These are phyloP conservation scores for Aselliscus stoliczkanus DNA, from an alignment of 2,797 vertebrate genomes.

Conservation along the genomic window DNA sequence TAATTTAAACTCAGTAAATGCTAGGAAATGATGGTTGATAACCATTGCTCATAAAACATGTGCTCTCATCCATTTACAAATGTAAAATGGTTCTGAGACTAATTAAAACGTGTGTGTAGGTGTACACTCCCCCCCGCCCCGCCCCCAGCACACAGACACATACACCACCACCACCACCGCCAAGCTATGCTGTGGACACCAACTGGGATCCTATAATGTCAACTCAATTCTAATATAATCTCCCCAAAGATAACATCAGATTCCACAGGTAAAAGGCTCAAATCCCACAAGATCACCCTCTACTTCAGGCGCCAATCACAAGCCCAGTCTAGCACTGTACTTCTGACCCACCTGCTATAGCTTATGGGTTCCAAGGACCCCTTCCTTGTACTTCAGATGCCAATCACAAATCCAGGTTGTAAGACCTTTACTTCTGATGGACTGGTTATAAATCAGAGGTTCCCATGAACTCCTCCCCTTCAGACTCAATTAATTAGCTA, in stretches of 20 bases:
- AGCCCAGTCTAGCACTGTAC: not conserved
- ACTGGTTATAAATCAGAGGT: not conserved
- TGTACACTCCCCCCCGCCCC: no score
- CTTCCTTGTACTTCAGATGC: not conserved
- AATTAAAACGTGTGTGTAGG: not conserved
- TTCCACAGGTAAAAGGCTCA: not conserved
- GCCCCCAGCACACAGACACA: not conserved
- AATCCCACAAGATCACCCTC: not conserved
- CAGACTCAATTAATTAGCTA: not conserved
- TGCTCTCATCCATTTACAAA: not conserved
- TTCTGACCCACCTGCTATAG: not conserved
- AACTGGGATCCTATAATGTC: not conserved
- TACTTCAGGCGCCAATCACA: not conserved
- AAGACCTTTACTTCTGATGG: not conserved
- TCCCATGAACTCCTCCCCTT: not conserved
- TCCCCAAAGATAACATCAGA: not conserved
- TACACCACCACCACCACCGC: not conserved
- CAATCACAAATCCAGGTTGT: not conserved
- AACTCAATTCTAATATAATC: not conserved
- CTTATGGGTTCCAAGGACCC: not conserved
- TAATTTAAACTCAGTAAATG: not conserved
- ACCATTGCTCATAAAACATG: not conserved
- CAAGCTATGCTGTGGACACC: not conserved
- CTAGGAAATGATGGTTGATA: not conserved
- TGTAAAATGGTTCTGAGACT: not conserved